Conservation (phyloP, 2,113 vertebrate genomes). For the Tyrannus savana region DNA sequence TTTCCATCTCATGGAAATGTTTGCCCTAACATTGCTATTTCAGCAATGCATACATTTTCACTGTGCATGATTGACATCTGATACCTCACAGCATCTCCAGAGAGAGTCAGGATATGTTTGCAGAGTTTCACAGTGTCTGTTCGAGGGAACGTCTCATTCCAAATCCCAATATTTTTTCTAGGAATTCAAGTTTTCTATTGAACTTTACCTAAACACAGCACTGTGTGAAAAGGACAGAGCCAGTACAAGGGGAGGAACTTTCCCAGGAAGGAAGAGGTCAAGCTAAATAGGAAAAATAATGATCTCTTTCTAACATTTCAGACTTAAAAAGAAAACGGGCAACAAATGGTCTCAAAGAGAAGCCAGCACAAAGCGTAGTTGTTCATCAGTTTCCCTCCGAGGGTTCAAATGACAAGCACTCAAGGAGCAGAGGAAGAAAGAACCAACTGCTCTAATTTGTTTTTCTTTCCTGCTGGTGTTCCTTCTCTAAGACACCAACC, state of each 20-base stretch:
- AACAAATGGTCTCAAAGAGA: conserved; percentile 38
- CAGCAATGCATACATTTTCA: background rate
- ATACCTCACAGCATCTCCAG: background rate
- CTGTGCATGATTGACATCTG: background rate
- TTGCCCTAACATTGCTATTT: background rate
- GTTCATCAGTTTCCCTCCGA: conserved; percentile 1
- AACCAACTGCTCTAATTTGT: background rate
- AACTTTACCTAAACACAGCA: background rate
- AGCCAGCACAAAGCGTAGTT: conserved; percentile 6
- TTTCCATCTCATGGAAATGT: background rate
- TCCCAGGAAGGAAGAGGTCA: conserved; percentile 30
- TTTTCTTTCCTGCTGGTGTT: background rate
- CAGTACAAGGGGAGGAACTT: background rate
- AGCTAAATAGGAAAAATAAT: conserved; percentile 46
- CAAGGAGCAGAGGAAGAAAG: background rate
- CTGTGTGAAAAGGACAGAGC: background rate
- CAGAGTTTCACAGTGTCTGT: background rate
- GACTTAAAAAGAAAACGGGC: conserved; percentile 25
- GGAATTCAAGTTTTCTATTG: background rate
- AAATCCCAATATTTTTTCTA: background rate
- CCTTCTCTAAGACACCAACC: background rate
- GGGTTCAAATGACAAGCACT: background rate
- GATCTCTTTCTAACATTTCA: conserved; percentile 26
- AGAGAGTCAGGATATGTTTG: background rate
- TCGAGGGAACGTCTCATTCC: background rate